Percentiles rank a stretch among this genome's conserved stretches.
These are phyloP conservation scores for Drosophila infuscata DNA, from an alignment of 2,888 invertebrate genomes.

Conservation along the genomic window DNA sequence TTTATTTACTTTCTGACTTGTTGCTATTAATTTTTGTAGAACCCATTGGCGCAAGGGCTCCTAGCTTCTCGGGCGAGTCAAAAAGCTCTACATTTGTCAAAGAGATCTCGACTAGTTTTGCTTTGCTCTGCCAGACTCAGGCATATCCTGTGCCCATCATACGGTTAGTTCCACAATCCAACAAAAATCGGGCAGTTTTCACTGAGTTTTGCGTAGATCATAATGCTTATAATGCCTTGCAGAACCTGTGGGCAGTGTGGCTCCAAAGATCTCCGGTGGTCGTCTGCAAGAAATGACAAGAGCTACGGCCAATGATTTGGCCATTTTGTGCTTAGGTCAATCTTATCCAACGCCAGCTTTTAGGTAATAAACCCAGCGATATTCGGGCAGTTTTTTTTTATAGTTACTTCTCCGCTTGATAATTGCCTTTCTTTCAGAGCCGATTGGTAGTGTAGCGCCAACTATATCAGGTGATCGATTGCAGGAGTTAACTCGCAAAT, in stretches of 20 bases:
- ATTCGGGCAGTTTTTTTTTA: constrained; percentile 49
- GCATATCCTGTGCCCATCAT: constrained; percentile 89
- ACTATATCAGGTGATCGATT: constrained; percentile 87
- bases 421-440: constrained; percentile 85
- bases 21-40: constrained; percentile 83
- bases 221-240: constrained; percentile 20
- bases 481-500: constrained; percentile 86
- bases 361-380: constrained; percentile 84
- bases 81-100: constrained; percentile 86
- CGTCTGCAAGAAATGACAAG: constrained; percentile 86
- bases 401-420: not conserved
- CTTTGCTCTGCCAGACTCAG: constrained; percentile 89
- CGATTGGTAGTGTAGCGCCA: constrained; percentile 89
- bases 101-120: constrained; percentile 86
- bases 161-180: constrained; percentile 86
- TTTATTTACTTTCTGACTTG: not conserved
- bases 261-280: constrained; percentile 85
- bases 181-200: constrained; percentile 58
- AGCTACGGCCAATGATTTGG: constrained; percentile 61
- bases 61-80: constrained; percentile 87
- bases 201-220: not conserved
- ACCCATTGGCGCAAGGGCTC: constrained; percentile 87
- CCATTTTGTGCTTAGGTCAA: constrained; percentile 87
- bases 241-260: constrained; percentile 86
- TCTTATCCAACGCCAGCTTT: constrained; percentile 87